Base-by-base conservation (phyloP, 2,797 vertebrate species). In the Hylomyscus alleni region DNA sequence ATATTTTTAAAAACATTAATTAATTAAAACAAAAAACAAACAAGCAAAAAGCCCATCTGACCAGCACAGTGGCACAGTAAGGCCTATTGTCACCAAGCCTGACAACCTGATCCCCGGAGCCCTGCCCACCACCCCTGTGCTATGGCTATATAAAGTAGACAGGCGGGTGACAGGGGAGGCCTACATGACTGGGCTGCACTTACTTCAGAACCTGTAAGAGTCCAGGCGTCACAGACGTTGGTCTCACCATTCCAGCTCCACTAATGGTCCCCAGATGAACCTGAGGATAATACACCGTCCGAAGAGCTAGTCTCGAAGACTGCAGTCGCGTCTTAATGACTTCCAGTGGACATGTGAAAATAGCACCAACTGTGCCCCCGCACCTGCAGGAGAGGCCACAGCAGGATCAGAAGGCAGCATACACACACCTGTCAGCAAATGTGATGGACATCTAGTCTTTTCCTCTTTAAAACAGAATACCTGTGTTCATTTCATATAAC, bases 251-350 rank as follows among this genome's bases (percentile, higher is more conserved):
- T 7, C 99, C 99, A 0, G 99, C 98, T 14, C 99, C 99, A 6
- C 98, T 99, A 72, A 99, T 98, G 73, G 99, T 99, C 81, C 99
- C 99, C 96, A 99, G 98, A 81, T 99, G 99, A 82, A 99, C 99
- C 98, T 99, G 99, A 77, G 99, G 99, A 92, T 99, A 98, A 86
- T 99, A 99, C 77, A 99, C 98, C 0, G 99, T 98, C 90, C 99
- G 98, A 69, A 99, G 99, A 47, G 99, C 97, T 34, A 99, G 97
- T 87, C 99, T 99, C 0, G 99, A 99, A 19, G 99, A 99, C 85
- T 99, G 99, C 11, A 99, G 97, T 90, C 99, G 98, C 0, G 99
- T 99, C 98, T 99, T 99, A 95, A 99, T 98, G 95, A 99, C 99
- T 98, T 99, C 99, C 58, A 99, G 98, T 5, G 99, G 99, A 95